phyloP scores from a whole-genome alignment of 2,888 invertebrate species.

The Hypomecis punctinalis region DNA sequence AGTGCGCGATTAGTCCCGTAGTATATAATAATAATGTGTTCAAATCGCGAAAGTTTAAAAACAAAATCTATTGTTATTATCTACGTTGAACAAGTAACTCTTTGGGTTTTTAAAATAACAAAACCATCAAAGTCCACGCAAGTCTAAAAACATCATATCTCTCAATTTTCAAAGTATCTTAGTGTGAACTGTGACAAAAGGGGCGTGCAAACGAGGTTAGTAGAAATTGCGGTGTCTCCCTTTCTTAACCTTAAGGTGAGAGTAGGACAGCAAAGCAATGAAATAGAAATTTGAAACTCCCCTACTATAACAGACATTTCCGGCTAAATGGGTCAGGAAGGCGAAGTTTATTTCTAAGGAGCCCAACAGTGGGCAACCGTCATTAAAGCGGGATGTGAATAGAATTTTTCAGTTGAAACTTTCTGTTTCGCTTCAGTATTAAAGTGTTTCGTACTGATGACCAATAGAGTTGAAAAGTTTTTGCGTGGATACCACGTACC shows the following conservation, averaged over 20 bases:
- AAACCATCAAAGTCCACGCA: background rate
- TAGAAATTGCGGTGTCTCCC: constrained; percentile 59
- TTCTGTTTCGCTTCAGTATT: no score
- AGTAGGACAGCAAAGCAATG: constrained; percentile 64
- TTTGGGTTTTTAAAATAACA: background rate
- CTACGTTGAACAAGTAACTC: no score
- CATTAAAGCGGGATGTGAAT: constrained; percentile 65
- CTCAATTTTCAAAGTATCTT: constrained; percentile 1
- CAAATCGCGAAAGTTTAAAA: no score
- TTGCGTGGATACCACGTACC: no score
- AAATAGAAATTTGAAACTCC: constrained; percentile 75
- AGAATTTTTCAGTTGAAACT: background rate
- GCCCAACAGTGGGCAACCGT: constrained; percentile 61
- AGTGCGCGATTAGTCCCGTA: no score
- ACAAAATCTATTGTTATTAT: no score
- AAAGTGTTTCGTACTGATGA: no score
- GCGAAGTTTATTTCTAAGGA: constrained; percentile 75
- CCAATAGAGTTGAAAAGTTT: no score
- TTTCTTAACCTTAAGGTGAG: constrained; percentile 53
- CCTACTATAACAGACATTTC: constrained; percentile 75
- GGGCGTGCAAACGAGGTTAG: constrained; percentile 63
- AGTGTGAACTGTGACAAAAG: constrained; percentile 41
- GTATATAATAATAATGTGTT: no score
- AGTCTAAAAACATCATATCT: background rate
- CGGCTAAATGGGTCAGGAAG: constrained; percentile 83